Evolutionary conservation across 2,113 vertebrate species (phyloP).

Genomic region (Puntigrus tetrazona): DNA sequence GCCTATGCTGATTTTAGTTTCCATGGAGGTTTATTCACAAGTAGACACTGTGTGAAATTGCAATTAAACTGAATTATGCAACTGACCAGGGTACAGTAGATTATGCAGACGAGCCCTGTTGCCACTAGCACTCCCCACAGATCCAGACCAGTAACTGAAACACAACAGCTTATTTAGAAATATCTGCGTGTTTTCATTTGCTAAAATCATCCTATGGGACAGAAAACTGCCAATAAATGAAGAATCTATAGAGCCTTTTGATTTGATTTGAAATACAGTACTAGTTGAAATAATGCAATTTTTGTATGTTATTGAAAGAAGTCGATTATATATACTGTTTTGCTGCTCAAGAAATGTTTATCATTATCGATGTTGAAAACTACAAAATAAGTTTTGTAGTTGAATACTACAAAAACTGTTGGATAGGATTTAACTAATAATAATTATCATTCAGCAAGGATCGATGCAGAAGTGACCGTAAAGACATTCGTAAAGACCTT

Average conservation of each 20-base stretch:
- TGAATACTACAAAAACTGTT: too few relatives aligned
- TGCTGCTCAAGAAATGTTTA: too few relatives aligned
- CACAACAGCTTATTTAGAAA: not conserved
- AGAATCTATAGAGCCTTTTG: not conserved
- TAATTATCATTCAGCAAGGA: too few relatives aligned
- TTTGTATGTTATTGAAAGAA: too few relatives aligned
- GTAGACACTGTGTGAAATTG: not conserved
- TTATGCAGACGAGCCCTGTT: slow-evolving; percentile 77
- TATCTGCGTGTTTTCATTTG: not conserved
- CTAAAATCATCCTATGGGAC: not conserved
- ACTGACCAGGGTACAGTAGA: slow-evolving; percentile 82
- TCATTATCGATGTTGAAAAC: too few relatives aligned
- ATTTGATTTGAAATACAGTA: not conserved
- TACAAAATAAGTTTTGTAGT: too few relatives aligned
- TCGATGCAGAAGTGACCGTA: too few relatives aligned
- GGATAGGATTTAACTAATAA: too few relatives aligned
- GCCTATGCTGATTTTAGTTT: not conserved
- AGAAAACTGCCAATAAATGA: not conserved
- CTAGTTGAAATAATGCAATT: too few relatives aligned
- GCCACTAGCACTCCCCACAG: slow-evolving; percentile 82
- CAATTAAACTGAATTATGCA: not conserved
- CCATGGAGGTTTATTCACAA: not conserved
- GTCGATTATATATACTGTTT: too few relatives aligned
- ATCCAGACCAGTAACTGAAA: slow-evolving; percentile 77
- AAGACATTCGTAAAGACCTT: too few relatives aligned